Evolutionary conservation across 2,113 vertebrate genomes (phyloP), one percentile per base, ranked within the genome.

Genomic region (Cygnus atratus): DNA sequence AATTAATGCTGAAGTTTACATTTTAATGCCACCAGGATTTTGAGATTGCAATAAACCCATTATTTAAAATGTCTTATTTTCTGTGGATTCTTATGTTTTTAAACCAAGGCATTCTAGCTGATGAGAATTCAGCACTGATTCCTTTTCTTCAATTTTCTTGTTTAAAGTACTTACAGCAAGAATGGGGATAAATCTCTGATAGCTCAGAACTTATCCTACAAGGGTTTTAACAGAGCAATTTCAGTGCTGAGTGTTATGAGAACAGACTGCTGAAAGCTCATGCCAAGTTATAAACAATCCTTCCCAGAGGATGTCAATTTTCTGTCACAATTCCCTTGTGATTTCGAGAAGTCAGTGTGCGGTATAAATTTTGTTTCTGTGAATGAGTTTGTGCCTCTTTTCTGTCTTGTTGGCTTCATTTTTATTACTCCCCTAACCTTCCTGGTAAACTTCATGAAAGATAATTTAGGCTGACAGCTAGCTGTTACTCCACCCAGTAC

Each of bases 261-360:
- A 93, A 87, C 39, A 90, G 73, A 62, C 88, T 74, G 22, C 57
- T 84, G 65, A 93, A 94, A 90, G 59, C 65, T 68, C 70, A 61
- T 68, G 73, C 73, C 54, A 91, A 90, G 39, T 90, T 93, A 81
- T 86, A 95, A 95, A 92, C 79, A 95, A 21, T 65, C 31, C 16
- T 68, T 94, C 80, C 68, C 76, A 85, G 48, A 41, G 48, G 73
- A 90, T 87, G 93, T 67, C 15, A 86, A 9, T 84, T 88, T 84
- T 92, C 62, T 48, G 50, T 84, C 35, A 65, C 24, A 90, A 88
- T 72, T 93, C 79, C 48, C 70, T 75, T 50, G 61, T 66, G 88
- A 86, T 90, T 95, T 90, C 81, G 39, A 87, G 48, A 93, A 94
- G 57, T 84, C 44, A 73, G 26, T 52, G 44, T 0, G 0, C 78